A percentile compares a stretch with the other conserved stretches of the same genome.
These are phyloP conservation scores for Callaeas wilsoni DNA, from an alignment of 2,113 vertebrate genomes.

Conservation along the genomic window DNA sequence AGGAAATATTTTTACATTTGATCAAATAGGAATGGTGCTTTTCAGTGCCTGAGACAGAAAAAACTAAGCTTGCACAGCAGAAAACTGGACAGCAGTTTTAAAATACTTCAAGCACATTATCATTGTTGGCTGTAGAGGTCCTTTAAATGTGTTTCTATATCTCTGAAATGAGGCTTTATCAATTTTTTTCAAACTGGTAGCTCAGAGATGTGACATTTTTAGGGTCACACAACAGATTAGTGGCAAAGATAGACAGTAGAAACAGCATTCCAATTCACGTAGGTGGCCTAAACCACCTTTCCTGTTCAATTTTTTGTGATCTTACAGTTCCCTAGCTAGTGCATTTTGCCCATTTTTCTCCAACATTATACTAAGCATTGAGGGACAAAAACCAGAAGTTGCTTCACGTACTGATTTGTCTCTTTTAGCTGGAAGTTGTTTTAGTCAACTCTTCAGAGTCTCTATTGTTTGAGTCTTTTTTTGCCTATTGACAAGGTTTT, in stretches of 20 bases:
- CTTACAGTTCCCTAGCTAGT: neutral
- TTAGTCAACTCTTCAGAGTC: neutral
- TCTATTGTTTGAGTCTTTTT: neutral
- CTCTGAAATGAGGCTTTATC: neutral
- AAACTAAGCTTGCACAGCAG: neutral
- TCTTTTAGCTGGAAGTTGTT: neutral
- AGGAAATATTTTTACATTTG: conserved; percentile 5
- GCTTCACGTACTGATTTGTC: neutral
- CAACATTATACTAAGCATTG: neutral
- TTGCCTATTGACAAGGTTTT: neutral
- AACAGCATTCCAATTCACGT: neutral
- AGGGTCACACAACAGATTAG: neutral
- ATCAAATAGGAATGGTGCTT: neutral
- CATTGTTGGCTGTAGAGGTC: neutral
- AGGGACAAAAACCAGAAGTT: neutral
- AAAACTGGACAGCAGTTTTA: neutral
- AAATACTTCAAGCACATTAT: neutral
- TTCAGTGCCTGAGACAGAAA: neutral
- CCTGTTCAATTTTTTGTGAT: neutral
- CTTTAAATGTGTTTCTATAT: neutral
- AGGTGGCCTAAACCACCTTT: neutral
- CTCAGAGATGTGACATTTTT: neutral
- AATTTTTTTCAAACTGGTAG: neutral
- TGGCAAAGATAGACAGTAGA: neutral
- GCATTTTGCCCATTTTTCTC: neutral